phyloP scores from a whole-genome alignment of 1,140 invertebrate genomes.

The Matsumurasca onukii region DNA sequence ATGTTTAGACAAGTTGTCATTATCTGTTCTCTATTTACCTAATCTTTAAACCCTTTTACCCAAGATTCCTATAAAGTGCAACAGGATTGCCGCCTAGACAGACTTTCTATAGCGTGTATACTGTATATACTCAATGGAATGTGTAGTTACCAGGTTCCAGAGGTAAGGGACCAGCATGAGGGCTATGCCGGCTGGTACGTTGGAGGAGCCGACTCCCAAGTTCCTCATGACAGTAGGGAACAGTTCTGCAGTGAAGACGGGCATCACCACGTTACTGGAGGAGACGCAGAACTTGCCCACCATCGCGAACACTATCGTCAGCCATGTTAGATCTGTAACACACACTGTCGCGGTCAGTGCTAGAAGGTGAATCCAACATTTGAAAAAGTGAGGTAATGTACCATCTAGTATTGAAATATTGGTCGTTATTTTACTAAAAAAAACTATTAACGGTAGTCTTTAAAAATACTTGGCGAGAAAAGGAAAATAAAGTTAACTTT shows the following conservation, averaged over 20 bases:
- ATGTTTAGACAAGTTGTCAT: too few relatives aligned
- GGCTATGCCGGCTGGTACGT: slow-evolving; percentile 65
- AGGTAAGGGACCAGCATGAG: slow-evolving; percentile 71
- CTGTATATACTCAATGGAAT: too few relatives aligned
- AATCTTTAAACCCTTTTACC: too few relatives aligned
- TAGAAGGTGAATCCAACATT: neutral
- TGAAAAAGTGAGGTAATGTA: neutral
- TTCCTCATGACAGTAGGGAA: slow-evolving; percentile 73
- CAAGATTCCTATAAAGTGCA: too few relatives aligned
- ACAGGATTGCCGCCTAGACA: too few relatives aligned
- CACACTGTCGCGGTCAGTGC: neutral
- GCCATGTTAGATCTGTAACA: slow-evolving; percentile 54
- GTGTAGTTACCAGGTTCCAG: slow-evolving; percentile 63
- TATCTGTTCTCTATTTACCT: too few relatives aligned
- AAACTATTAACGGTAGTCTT: too few relatives aligned
- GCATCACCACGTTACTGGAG: slow-evolving; percentile 68
- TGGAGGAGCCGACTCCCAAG: slow-evolving; percentile 69
- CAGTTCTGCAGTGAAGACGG: slow-evolving; percentile 70
- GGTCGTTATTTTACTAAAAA: too few relatives aligned
- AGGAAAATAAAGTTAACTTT: too few relatives aligned
- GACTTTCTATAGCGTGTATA: too few relatives aligned
- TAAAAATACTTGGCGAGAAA: too few relatives aligned
- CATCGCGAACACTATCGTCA: slow-evolving; percentile 63
- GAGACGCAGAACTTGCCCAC: slow-evolving; percentile 68
- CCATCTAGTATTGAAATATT: too few relatives aligned